A percentile compares a stretch with the other conserved stretches of the same genome.
Evolutionary conservation across 1,140 invertebrate genomes (phyloP).

Genomic region (Drosophila lacteicornis): DNA sequence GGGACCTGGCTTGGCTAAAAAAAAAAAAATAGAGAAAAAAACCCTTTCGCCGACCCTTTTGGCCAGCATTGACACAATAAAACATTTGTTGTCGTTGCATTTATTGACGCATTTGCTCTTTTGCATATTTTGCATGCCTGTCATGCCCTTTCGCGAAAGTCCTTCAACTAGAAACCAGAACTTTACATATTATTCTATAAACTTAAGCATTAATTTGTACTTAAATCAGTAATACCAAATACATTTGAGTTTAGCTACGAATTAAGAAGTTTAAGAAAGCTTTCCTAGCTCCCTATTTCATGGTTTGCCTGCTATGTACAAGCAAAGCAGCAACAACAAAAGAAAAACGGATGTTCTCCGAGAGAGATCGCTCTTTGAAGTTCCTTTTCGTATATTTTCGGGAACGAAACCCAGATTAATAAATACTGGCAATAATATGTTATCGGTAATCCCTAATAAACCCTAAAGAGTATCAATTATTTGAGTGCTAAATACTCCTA

Average conservation of each 20-base stretch:
- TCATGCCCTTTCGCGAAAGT: slow-evolving; percentile 7
- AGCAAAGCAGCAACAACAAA: too few relatives aligned
- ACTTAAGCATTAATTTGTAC: too few relatives aligned
- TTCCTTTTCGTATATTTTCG: too few relatives aligned
- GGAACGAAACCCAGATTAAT: too few relatives aligned
- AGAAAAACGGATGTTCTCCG: too few relatives aligned
- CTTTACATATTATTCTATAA: background rate
- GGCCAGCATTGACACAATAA: slow-evolving; percentile 80
- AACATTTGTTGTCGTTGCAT: slow-evolving; percentile 75
- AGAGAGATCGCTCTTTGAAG: too few relatives aligned
- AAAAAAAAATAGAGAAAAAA: background rate
- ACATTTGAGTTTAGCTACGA: background rate
- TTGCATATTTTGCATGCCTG: slow-evolving; percentile 63
- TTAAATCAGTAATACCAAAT: background rate
- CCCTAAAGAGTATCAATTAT: background rate
- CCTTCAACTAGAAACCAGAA: background rate
- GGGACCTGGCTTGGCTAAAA: slow-evolving; percentile 36
- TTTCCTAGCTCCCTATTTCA: too few relatives aligned
- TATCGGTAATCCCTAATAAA: too few relatives aligned
- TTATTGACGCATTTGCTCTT: slow-evolving; percentile 80
- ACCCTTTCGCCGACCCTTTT: slow-evolving; percentile 2
- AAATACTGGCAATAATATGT: too few relatives aligned
- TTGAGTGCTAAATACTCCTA: background rate
- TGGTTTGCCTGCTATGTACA: too few relatives aligned
- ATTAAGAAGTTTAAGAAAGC: too few relatives aligned